Evolutionary conservation across 2,797 vertebrate genomes (phyloP).

Genomic region (Phoxinus dragarum): DNA sequence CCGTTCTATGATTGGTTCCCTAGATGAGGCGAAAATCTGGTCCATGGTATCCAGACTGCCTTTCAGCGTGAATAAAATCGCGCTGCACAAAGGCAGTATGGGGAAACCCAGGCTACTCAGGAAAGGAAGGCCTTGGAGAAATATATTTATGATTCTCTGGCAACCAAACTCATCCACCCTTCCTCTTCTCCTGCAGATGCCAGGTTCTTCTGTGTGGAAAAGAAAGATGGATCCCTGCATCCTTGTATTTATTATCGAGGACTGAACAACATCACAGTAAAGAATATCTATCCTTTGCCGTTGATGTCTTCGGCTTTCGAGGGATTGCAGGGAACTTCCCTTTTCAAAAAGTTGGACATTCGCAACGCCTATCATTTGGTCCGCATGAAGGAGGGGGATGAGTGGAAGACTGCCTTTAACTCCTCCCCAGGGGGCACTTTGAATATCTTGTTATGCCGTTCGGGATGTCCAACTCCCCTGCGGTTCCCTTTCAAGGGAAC

Average conservation of each 20-base stretch:
- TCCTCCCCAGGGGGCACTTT: neutral
- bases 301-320: neutral
- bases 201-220: neutral
- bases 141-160: too few relatives aligned
- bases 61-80: too few relatives aligned
- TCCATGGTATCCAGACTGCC: too few relatives aligned
- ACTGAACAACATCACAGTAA: neutral
- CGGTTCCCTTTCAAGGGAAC: too few relatives aligned
- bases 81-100: too few relatives aligned
- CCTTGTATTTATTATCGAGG: neutral
- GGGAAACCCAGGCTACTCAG: too few relatives aligned
- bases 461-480: too few relatives aligned
- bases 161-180: neutral
- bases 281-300: neutral
- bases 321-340: neutral
- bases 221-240: neutral
- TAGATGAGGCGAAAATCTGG: too few relatives aligned
- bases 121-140: too few relatives aligned
- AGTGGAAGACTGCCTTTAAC: neutral
- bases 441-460: too few relatives aligned
- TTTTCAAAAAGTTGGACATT: neutral
- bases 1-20: too few relatives aligned
- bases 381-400: neutral
- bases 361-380: neutral
- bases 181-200: neutral